A percentile compares a stretch with the other conserved stretches of the same genome.
phyloP scores from a whole-genome alignment of 2,113 vertebrate species.

The Uropsilus gracilis region DNA sequence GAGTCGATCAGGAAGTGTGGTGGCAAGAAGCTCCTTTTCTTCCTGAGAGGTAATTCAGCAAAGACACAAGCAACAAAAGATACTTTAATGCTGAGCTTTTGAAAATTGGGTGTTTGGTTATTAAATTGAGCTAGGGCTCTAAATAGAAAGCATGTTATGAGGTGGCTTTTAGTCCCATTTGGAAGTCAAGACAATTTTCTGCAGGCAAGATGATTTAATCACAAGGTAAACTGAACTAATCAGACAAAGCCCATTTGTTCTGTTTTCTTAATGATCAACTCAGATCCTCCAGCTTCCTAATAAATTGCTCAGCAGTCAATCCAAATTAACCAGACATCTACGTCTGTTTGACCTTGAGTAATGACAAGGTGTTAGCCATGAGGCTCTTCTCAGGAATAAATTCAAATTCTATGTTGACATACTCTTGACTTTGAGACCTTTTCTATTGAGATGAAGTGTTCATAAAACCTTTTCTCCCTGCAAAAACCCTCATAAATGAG shows the following conservation, averaged over 20 bases:
- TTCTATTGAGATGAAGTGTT: not conserved
- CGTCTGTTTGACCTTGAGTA: constrained; percentile 14
- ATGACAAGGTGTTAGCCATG: constrained; percentile 4
- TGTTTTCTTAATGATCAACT: constrained; percentile 46
- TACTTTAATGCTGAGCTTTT: not conserved
- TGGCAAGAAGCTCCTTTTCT: not conserved
- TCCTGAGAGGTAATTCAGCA: not conserved
- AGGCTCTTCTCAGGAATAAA: not conserved
- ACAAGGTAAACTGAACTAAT: constrained; percentile 28
- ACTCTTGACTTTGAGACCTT: constrained; percentile 22
- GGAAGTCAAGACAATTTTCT: constrained; percentile 45
- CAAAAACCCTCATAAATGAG: constrained; percentile 47
- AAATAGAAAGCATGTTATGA: constrained; percentile 13
- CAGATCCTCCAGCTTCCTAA: constrained; percentile 40
- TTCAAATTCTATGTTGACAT: constrained; percentile 12
- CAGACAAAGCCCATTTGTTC: constrained; percentile 52
- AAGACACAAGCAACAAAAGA: not conserved
- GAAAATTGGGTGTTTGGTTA: not conserved
- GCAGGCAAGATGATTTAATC: not conserved
- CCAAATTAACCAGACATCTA: constrained; percentile 19
- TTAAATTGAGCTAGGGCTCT: not conserved
- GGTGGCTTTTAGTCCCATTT: constrained; percentile 4
- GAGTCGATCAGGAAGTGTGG: not conserved
- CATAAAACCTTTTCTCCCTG: not conserved
- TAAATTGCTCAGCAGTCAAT: constrained; percentile 44